These are phyloP conservation scores for Dendroctonus valens DNA, from an alignment of 1,140 invertebrate species.

Conservation along the genomic window DNA sequence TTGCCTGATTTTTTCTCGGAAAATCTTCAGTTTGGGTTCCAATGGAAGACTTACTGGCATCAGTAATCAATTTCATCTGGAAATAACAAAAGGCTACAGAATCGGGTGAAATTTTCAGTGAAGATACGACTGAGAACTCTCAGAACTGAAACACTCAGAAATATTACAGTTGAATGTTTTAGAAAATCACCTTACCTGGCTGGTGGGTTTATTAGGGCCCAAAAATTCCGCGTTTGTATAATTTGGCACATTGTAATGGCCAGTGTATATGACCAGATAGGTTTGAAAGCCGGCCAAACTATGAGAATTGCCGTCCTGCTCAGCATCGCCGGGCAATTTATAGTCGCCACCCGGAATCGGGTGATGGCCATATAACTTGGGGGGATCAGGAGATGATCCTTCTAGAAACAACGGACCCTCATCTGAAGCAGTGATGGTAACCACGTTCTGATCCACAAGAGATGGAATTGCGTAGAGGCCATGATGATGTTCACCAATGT, in stretches of 20 bases:
- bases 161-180: background rate
- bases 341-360: slow-evolving; percentile 49
- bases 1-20: background rate
- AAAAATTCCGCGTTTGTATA: slow-evolving; percentile 32
- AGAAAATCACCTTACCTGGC: slow-evolving; percentile 8
- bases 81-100: background rate
- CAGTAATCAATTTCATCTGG: slow-evolving; percentile 24
- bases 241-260: slow-evolving; percentile 81
- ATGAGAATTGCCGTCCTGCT: slow-evolving; percentile 46
- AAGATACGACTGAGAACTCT: too few species aligned
- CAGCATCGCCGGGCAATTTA: slow-evolving; percentile 36
- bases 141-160: too few species aligned
- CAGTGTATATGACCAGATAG: slow-evolving; percentile 54
- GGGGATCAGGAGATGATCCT: slow-evolving; percentile 57
- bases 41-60: slow-evolving; percentile 20
- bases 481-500: slow-evolving; percentile 86
- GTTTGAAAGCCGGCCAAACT: slow-evolving; percentile 41
- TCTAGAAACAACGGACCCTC: slow-evolving; percentile 65
- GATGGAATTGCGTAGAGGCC: slow-evolving; percentile 90
- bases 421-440: slow-evolving; percentile 66
- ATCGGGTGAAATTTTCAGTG: too few species aligned
- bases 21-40: slow-evolving; percentile 35
- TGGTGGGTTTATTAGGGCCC: slow-evolving; percentile 20
- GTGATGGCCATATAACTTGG: slow-evolving; percentile 48
- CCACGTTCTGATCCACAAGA: slow-evolving; percentile 80